A percentile compares a stretch with the other conserved stretches of the same genome.
Conservation (phyloP, 2,797 vertebrate species). For the Gambusia yucatana region DNA sequence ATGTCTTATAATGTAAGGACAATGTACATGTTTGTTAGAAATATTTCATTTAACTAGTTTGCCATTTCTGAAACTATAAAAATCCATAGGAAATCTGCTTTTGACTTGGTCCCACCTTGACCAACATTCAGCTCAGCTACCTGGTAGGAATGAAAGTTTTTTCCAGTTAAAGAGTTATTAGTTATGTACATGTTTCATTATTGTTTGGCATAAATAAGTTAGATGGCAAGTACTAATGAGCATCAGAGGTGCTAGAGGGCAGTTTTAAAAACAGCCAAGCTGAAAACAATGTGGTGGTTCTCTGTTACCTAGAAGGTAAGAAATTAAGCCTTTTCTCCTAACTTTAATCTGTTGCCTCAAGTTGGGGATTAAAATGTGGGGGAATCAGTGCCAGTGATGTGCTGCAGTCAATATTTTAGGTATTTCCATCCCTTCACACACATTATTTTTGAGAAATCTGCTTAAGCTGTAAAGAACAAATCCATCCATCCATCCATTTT, state of each 20-base stretch:
- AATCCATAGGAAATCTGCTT: neutral
- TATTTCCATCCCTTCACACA: constrained; percentile 31
- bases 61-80: neutral
- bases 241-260: neutral
- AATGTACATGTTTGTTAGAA: neutral
- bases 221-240: neutral
- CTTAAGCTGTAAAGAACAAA: constrained; percentile 55
- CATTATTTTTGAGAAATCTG: constrained; percentile 57
- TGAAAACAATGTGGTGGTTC: neutral
- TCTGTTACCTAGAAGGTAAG: constrained; percentile 2
- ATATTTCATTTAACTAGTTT: neutral
- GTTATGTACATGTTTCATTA: neutral
- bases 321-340: constrained; percentile 7
- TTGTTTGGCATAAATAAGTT: neutral
- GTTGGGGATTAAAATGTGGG: constrained; percentile 20
- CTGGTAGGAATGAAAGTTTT: neutral
- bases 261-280: neutral
- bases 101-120: neutral
- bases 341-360: constrained; percentile 9
- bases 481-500: too few relatives aligned
- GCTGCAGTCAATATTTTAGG: constrained; percentile 50
- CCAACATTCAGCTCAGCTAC: neutral
- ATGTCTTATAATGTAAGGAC: neutral
- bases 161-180: neutral
- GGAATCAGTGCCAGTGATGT: constrained; percentile 29